Conservation (phyloP, 2,113 vertebrate species). For the Neoarius graeffei region DNA sequence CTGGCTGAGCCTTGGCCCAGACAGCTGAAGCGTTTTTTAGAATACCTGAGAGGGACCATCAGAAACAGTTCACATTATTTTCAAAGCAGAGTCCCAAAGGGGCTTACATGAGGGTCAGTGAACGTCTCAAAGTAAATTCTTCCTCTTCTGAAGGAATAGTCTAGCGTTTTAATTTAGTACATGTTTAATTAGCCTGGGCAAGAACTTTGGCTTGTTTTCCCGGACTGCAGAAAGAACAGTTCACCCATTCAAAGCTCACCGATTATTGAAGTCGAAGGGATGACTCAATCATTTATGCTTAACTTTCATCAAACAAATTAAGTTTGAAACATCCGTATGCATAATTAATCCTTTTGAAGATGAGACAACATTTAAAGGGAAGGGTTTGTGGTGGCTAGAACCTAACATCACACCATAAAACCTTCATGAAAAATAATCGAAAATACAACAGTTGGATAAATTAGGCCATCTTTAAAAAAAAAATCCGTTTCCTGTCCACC, state of each 20-base stretch:
- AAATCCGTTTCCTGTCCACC: no score
- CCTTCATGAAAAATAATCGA: not conserved
- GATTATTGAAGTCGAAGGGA: no score
- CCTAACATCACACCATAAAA: not conserved
- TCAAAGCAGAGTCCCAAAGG: not conserved
- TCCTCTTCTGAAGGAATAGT: not conserved
- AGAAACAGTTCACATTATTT: constrained; percentile 54
- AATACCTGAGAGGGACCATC: constrained; percentile 69
- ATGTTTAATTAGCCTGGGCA: not conserved
- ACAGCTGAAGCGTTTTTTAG: constrained; percentile 70
- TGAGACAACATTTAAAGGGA: not conserved
- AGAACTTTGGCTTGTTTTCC: not conserved
- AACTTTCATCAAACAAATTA: not conserved
- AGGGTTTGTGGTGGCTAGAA: not conserved
- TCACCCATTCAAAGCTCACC: not conserved
- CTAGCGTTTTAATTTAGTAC: not conserved
- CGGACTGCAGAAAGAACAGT: not conserved
- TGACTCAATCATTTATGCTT: not conserved
- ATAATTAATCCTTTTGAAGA: not conserved
- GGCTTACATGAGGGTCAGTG: not conserved
- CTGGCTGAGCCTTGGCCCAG: constrained; percentile 57
- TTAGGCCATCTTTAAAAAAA: no score
- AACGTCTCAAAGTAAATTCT: not conserved
- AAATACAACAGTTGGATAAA: not conserved
- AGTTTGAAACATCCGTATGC: not conserved